Conservation (phyloP, 2,797 vertebrate genomes). For the Sebastes oblongus region DNA sequence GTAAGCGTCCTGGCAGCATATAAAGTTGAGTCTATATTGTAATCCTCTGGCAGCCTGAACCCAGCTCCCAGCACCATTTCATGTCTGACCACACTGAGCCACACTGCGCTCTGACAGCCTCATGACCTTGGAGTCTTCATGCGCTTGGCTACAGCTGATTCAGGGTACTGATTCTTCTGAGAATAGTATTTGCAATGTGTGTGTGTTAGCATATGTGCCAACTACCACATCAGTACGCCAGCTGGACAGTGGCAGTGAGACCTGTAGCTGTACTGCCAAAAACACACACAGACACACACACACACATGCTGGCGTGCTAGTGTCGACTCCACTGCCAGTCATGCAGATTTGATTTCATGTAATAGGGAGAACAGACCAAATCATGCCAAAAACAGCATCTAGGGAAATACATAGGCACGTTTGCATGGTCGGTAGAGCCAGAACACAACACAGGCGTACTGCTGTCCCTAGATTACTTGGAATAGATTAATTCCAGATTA, state of each 20-base stretch:
- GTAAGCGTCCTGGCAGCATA: slow-evolving; percentile 14
- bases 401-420: slow-evolving; percentile 30
- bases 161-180: slow-evolving; percentile 24
- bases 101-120: slow-evolving; percentile 8
- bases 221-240: slow-evolving; percentile 45
- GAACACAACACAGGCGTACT: neutral
- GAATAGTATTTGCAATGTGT: slow-evolving; percentile 1
- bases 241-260: slow-evolving; percentile 53
- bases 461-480: slow-evolving; percentile 46
- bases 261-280: slow-evolving; percentile 47
- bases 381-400: slow-evolving; percentile 34
- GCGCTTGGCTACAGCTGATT: slow-evolving; percentile 9
- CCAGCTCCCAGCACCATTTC: slow-evolving; percentile 23
- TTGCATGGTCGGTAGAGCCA: slow-evolving; percentile 1
- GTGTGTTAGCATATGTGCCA: slow-evolving; percentile 47
- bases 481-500: slow-evolving; percentile 56
- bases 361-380: slow-evolving; percentile 31
- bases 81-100: slow-evolving; percentile 17
- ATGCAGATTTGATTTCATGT: slow-evolving; percentile 57
- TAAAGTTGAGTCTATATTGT: slow-evolving; percentile 9
- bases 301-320: slow-evolving; percentile 25
- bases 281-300: slow-evolving; percentile 1
- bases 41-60: slow-evolving; percentile 32
- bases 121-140: slow-evolving; percentile 25
- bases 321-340: slow-evolving; percentile 48